Conservation (phyloP, 1,140 invertebrate species). For the Rhagoletis pomonella region DNA sequence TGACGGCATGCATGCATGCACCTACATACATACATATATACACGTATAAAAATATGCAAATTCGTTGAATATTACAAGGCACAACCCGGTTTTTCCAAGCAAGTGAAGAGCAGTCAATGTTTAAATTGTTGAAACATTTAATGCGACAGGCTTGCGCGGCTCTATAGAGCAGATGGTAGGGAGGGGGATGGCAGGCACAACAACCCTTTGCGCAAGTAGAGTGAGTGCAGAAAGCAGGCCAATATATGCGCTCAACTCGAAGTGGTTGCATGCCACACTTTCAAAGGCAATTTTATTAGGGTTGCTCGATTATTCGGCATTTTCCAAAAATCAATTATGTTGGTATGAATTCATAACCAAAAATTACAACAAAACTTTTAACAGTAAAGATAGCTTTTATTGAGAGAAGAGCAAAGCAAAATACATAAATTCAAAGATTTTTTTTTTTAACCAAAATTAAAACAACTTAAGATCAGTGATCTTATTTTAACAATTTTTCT, state of each 20-base stretch:
- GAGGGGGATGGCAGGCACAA: not conserved
- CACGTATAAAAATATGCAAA: constrained; percentile 28
- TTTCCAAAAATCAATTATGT: too few relatives aligned
- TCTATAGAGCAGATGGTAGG: not conserved
- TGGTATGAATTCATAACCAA: too few relatives aligned
- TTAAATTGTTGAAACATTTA: constrained; percentile 39
- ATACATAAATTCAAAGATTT: too few relatives aligned
- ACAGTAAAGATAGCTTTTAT: too few relatives aligned
- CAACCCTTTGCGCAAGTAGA: constrained; percentile 4
- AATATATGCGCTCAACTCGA: not conserved
- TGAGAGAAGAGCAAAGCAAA: too few relatives aligned
- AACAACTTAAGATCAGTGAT: too few relatives aligned
- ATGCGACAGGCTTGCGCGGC: not conserved
- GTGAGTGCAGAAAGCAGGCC: not conserved
- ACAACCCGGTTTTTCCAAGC: constrained; percentile 17
- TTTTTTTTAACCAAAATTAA: too few relatives aligned
- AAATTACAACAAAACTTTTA: too few relatives aligned
- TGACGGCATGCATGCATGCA: not conserved
- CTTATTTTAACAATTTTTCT: too few relatives aligned
- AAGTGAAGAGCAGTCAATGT: constrained; percentile 51
- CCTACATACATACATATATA: constrained; percentile 10
- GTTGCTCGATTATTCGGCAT: too few relatives aligned
- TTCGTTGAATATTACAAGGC: constrained; percentile 10
- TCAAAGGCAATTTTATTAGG: not conserved
- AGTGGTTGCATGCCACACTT: not conserved